These are phyloP conservation scores for Lochmaea crataegi DNA, from an alignment of 2,888 invertebrate species.

Conservation along the genomic window DNA sequence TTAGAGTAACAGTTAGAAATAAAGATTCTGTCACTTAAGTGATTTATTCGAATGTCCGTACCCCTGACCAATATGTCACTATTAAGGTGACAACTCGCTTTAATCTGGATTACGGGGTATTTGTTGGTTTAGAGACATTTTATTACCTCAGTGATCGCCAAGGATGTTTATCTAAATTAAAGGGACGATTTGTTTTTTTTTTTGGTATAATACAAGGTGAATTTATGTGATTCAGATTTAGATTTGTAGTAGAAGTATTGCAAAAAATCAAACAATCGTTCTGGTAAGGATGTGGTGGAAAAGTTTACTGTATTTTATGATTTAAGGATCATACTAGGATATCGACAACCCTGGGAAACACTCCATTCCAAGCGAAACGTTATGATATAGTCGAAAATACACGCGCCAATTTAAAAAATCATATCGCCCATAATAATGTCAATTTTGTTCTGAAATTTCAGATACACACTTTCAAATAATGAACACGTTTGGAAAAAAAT, in stretches of 20 bases:
- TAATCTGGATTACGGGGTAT: slow-evolving; percentile 60
- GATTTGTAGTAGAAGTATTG: not conserved
- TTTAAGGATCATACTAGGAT: no score
- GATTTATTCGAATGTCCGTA: slow-evolving; percentile 48
- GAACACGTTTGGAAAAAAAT: no score
- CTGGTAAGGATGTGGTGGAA: no score
- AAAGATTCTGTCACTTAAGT: slow-evolving; percentile 43
- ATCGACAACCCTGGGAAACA: no score
- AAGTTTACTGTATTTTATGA: no score
- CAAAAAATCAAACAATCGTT: no score
- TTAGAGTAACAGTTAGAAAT: slow-evolving; percentile 14
- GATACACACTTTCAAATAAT: no score
- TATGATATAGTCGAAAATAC: no score
- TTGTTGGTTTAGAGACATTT: slow-evolving; percentile 58
- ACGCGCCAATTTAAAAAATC: no score
- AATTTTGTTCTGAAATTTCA: no score
- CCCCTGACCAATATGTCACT: slow-evolving; percentile 55
- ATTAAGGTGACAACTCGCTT: slow-evolving; percentile 58
- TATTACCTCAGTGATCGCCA: slow-evolving; percentile 53
- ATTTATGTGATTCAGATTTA: not conserved
- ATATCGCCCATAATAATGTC: no score
- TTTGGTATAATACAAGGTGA: not conserved
- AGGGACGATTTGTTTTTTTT: slow-evolving; percentile 2
- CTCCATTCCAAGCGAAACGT: no score
- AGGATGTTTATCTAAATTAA: slow-evolving; percentile 47